Conservation (phyloP, 2,888 invertebrate species). For the Netelia inedita region DNA sequence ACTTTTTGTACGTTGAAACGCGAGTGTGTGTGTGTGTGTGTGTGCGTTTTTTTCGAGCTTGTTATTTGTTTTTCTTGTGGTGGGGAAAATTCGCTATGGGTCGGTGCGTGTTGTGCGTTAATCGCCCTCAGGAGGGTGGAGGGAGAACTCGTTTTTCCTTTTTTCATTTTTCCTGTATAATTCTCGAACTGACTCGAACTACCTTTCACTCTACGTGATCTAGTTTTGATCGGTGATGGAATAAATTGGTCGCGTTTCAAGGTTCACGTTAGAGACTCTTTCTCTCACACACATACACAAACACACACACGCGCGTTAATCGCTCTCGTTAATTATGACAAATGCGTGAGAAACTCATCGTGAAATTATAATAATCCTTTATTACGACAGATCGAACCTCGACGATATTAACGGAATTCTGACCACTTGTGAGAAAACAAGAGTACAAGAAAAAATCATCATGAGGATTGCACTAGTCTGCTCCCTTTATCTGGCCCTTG, state of each 20-base stretch:
- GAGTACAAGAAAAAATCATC: conserved; percentile 56
- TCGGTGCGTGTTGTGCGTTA: conserved; percentile 12
- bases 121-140: not conserved
- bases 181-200: conserved; percentile 37
- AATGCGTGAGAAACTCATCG: conserved; percentile 34
- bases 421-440: conserved; percentile 44
- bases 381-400: conserved; percentile 38
- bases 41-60: not conserved
- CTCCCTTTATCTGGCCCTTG: conserved; percentile 74
- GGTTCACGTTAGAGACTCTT: conserved; percentile 14
- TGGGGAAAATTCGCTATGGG: not conserved
- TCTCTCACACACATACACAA: not conserved
- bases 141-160: not conserved
- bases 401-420: not conserved
- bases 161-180: conserved; percentile 12
- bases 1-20: not conserved
- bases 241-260: conserved; percentile 50
- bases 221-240: conserved; percentile 54
- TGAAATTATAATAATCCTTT: conserved; percentile 23
- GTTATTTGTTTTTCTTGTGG: not conserved
- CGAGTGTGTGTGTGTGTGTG: conserved; percentile 21
- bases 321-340: not conserved
- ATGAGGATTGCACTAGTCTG: conserved; percentile 79
- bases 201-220: conserved; percentile 62
- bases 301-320: conserved; percentile 10